Evolutionary conservation across 2,888 invertebrate genomes (phyloP).

Genomic region (Lithophane socia): DNA sequence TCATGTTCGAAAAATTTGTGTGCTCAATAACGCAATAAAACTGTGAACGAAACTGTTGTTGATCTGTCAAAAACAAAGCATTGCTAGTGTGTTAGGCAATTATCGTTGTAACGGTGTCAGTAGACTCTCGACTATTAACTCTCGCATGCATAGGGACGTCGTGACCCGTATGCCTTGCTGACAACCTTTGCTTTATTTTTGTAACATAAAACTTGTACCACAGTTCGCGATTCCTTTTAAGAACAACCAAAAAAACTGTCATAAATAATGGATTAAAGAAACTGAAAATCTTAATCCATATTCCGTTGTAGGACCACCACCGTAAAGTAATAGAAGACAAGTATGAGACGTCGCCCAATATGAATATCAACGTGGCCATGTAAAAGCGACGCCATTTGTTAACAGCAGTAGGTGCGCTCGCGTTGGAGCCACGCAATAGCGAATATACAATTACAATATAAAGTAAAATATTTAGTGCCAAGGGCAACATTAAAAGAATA

Average conservation of each 20-base stretch:
- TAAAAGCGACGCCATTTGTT: conserved; percentile 2
- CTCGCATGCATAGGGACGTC: too few species aligned
- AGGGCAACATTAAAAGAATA: too few species aligned
- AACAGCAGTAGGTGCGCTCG: neutral
- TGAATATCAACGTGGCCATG: neutral
- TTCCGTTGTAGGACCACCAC: too few species aligned
- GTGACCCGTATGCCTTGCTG: neutral
- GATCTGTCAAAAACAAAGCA: too few species aligned
- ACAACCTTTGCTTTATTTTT: neutral
- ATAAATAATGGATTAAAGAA: neutral
- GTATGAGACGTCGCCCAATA: neutral
- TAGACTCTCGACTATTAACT: neutral
- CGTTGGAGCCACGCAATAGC: neutral
- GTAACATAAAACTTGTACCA: neutral
- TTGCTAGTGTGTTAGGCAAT: too few species aligned
- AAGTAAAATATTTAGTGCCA: neutral
- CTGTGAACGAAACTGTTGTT: too few species aligned
- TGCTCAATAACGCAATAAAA: too few species aligned
- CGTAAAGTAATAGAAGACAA: neutral
- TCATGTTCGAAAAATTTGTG: too few species aligned
- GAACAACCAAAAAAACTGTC: neutral
- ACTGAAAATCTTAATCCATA: too few species aligned
- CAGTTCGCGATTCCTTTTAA: neutral
- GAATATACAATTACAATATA: neutral
- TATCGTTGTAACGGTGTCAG: neutral